Base-by-base conservation (phyloP, 2,797 vertebrate genomes). In the Myotis pilosus region DNA sequence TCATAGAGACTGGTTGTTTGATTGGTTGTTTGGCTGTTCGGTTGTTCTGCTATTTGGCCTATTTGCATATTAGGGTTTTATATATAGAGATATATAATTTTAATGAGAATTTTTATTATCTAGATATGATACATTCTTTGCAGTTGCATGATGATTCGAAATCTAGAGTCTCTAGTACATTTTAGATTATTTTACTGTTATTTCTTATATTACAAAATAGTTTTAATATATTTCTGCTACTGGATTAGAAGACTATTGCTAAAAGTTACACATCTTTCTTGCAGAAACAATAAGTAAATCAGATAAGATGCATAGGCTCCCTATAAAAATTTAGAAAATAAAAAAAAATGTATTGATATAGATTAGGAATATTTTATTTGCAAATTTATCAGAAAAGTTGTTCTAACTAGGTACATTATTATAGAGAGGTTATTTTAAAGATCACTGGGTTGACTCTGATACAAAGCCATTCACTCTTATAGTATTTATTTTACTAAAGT, bases 261-360 rank as follows among this genome's bases (percentile, higher is more conserved):
- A 41, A 13, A 88, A 92, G 92, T 89, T 92, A 62, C 30, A 92
- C 92, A 91, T 90, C 19, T 92, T 49, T 60, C 44, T 53, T 91
- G 10, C 15, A 89, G 69, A 92, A 92, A 94, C 6, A 82, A 93
- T 76, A 94, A 44, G 1, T 78, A 87, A 96, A 55, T 10, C 64
- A 91, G 25, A 44, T 66, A 91, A 78, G 33, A 86, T 49, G 4
- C 23, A 62, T 15, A 82, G 36, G 2, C 25, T 33, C 6, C 76
- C 33, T 68, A 3, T 47, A 53, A 87, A 90, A 83, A 7, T 55
- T 75, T 66, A 88, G 33, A 64, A 83, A 92, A 22, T 89, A 3
- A 75, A 88, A n/a, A 3, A n/a, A 57, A 36, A 92, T 91, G 9
- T 51, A 41, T n/a, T 47, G 62, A 49, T 66, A 86, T 0, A 83